These are phyloP conservation scores for Catostylus mosaicus DNA, from an alignment of 30 jellyfish, hydroid and myxozoan genomes.

Conservation along the genomic window DNA sequence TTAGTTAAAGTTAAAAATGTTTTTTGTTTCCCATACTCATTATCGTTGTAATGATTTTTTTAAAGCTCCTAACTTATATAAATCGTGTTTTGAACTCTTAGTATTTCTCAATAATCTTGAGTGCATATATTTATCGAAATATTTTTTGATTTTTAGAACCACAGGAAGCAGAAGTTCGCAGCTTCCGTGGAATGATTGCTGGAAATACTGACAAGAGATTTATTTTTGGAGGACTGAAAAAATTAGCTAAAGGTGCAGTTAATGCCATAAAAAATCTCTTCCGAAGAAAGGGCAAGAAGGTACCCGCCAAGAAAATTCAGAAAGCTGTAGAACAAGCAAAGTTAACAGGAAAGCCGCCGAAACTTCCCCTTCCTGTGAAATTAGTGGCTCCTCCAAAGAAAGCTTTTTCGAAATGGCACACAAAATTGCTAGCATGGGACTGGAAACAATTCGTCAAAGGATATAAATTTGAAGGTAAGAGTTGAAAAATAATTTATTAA, in stretches of 20 bases:
- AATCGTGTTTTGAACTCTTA: too few species aligned
- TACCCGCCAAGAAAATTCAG: slow-evolving; percentile 30
- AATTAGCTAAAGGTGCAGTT: slow-evolving; percentile 27
- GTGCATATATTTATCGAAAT: too few species aligned
- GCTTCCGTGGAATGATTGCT: slow-evolving; percentile 67
- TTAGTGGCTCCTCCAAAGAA: neutral
- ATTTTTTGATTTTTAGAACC: slow-evolving; percentile 34
- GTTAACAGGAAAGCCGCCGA: slow-evolving; percentile 48
- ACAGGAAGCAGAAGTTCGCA: slow-evolving; percentile 59
- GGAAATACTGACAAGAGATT: slow-evolving; percentile 34
- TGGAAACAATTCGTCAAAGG: slow-evolving; percentile 66
- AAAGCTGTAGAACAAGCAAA: slow-evolving; percentile 49
- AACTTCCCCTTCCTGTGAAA: slow-evolving; percentile 31
- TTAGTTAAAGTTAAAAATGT: too few species aligned
- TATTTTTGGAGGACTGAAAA: slow-evolving; percentile 5
- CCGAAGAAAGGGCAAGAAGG: slow-evolving; percentile 22
- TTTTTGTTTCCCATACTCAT: too few species aligned
- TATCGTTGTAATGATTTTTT: too few species aligned
- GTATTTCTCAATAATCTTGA: too few species aligned
- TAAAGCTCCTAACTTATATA: too few species aligned
- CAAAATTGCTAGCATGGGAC: slow-evolving; percentile 62
- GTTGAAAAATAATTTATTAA: too few species aligned
- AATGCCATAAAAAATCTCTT: slow-evolving; percentile 24
- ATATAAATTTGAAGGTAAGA: slow-evolving; percentile 42
- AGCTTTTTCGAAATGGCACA: slow-evolving; percentile 31